Conservation (phyloP, 2,113 vertebrate species). For the Hemiprocne comata region DNA sequence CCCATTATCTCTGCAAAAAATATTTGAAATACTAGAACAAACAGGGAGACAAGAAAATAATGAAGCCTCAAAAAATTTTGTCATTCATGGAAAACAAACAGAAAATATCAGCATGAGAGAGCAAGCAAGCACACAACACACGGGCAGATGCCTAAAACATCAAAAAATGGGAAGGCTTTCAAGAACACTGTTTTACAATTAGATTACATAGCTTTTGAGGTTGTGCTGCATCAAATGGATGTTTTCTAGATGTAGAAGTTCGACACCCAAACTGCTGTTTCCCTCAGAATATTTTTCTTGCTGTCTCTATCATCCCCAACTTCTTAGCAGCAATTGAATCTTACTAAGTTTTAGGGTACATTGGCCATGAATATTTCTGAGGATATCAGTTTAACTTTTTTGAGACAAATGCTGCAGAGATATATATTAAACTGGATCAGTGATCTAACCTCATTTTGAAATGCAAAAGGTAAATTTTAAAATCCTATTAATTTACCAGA, state of each 20-base stretch:
- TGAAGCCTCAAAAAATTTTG: background rate
- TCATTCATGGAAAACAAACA: slow-evolving; percentile 23
- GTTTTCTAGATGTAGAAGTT: background rate
- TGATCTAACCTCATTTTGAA: background rate
- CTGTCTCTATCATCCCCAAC: background rate
- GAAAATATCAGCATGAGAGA: background rate
- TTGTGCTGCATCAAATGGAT: background rate
- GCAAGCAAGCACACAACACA: background rate
- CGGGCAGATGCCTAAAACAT: background rate
- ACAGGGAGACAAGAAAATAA: background rate
- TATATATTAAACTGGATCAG: background rate
- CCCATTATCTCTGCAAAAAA: background rate
- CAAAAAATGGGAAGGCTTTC: background rate
- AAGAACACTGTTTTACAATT: background rate
- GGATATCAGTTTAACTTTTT: background rate
- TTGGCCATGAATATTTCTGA: background rate
- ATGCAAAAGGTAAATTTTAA: background rate
- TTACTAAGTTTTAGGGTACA: background rate
- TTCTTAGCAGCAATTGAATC: background rate
- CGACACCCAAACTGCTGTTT: background rate
- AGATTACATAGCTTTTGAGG: background rate
- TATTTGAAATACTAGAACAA: slow-evolving; percentile 2
- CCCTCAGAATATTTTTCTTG: background rate
- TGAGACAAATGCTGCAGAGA: background rate
- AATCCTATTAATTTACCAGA: background rate